A percentile compares a stretch with the other conserved stretches of the same genome.
These are phyloP conservation scores for Hydrolagus colliei DNA, from an alignment of 2,797 vertebrate species.

Conservation along the genomic window DNA sequence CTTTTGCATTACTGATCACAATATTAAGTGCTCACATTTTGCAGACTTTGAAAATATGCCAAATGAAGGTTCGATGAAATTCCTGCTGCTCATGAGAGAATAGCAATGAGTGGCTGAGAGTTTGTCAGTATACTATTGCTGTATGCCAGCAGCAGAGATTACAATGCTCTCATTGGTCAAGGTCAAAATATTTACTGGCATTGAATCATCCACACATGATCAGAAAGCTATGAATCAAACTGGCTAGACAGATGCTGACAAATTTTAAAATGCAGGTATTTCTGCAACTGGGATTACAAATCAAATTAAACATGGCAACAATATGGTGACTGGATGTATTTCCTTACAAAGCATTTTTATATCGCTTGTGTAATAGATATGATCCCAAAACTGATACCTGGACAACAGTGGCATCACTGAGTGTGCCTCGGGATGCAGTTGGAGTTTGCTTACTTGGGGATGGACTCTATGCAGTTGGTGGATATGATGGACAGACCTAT, in stretches of 20 bases:
- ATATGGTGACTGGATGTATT: background rate
- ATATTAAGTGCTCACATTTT: background rate
- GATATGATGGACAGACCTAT: constrained; percentile 64
- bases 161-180: too few species aligned
- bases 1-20: background rate
- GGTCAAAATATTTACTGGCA: too few species aligned
- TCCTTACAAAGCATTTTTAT: background rate
- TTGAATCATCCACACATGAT: too few species aligned
- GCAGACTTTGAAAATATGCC: background rate
- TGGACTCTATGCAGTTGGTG: constrained; percentile 62
- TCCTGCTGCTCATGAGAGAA: background rate
- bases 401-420: constrained; percentile 65
- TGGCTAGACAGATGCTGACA: too few species aligned
- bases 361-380: constrained; percentile 49
- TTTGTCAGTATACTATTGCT: too few species aligned
- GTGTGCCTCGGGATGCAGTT: constrained; percentile 64
- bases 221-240: too few species aligned
- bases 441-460: constrained; percentile 66
- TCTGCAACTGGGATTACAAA: too few species aligned
- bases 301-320: too few species aligned
- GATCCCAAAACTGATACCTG: constrained; percentile 67
- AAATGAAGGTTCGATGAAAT: background rate
- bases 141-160: too few species aligned
- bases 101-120: background rate
- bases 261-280: too few species aligned